A percentile compares a stretch with the other conserved stretches of the same genome.
phyloP scores from a whole-genome alignment of 2,888 invertebrate genomes.

The Drosophila anomelani region DNA sequence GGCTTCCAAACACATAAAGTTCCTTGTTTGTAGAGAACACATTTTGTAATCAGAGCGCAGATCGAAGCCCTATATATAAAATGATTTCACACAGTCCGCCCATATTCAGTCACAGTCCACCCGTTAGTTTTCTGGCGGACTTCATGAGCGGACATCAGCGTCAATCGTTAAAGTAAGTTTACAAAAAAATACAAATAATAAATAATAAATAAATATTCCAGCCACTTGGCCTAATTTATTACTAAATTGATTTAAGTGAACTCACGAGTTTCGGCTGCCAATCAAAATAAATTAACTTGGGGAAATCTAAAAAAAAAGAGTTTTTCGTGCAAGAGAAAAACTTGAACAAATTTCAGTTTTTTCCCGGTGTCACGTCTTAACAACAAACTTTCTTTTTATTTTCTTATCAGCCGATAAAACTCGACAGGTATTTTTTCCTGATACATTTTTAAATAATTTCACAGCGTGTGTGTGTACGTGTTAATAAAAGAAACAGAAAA shows the following conservation, averaged over 20 bases:
- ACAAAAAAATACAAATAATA: conserved; percentile 3
- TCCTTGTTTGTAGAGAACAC: conserved; percentile 66
- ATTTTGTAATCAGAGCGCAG: conserved; percentile 45
- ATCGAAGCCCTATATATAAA: conserved; percentile 80
- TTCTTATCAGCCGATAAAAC: conserved; percentile 35
- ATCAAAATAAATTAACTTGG: conserved; percentile 51
- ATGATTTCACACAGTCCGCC: conserved; percentile 90
- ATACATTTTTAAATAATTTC: conserved; percentile 27
- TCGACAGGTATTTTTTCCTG: conserved; percentile 1
- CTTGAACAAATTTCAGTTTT: neutral
- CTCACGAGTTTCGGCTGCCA: conserved; percentile 56
- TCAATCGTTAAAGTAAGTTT: conserved; percentile 83
- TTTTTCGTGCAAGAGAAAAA: conserved; percentile 1
- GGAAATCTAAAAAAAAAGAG: conserved; percentile 9
- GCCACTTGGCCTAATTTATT: conserved; percentile 39
- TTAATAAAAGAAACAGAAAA: conserved; percentile 20
- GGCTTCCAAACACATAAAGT: conserved; percentile 55
- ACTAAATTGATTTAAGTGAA: conserved; percentile 63
- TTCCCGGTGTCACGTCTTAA: conserved; percentile 6
- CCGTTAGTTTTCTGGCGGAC: conserved; percentile 88
- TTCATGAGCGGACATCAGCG: conserved; percentile 85
- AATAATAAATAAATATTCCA: conserved; percentile 20
- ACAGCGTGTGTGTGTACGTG: conserved; percentile 46
- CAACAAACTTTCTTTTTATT: conserved; percentile 33
- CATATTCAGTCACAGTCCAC: conserved; percentile 89